Evolutionary conservation across 2,113 vertebrate genomes (phyloP).

Genomic region (Leptosomus discolor): DNA sequence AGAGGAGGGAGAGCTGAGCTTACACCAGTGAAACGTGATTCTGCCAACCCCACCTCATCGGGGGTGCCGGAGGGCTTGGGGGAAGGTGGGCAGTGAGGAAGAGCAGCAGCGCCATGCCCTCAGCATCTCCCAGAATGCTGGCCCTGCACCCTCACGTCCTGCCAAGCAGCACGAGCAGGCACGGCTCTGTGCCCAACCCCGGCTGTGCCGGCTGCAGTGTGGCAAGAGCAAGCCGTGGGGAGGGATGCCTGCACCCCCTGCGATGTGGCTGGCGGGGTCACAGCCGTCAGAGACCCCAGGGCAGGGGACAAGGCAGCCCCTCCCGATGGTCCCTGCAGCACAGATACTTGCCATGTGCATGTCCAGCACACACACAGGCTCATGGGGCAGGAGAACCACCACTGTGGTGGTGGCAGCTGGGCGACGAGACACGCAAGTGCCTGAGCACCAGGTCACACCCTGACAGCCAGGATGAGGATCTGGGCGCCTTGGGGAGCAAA

Average conservation of each 20-base stretch:
- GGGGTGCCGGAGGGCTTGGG: accelerated
- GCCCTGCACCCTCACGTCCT: not conserved
- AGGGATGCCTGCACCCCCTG: not conserved
- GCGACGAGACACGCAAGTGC: not conserved
- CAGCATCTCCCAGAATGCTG: accelerated
- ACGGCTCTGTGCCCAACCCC: not conserved
- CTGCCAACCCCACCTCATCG: accelerated
- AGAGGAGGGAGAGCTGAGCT: not conserved
- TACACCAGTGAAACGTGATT: not conserved
- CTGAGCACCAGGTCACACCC: not conserved
- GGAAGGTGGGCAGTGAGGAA: not conserved
- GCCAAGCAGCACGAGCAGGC: not conserved
- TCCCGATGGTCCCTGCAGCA: not conserved
- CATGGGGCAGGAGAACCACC: not conserved
- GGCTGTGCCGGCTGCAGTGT: not conserved
- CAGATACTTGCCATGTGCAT: not conserved
- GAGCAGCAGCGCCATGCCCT: not conserved
- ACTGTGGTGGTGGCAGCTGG: not conserved
- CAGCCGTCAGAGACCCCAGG: accelerated
- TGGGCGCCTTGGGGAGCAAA: not conserved
- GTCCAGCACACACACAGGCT: no score
- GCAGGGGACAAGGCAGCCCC: not conserved
- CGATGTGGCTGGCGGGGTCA: not conserved
- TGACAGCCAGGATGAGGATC: not conserved
- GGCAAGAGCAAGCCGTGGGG: accelerated